Base-by-base conservation (phyloP, 2,888 invertebrate species). In the Cryptus armator region DNA sequence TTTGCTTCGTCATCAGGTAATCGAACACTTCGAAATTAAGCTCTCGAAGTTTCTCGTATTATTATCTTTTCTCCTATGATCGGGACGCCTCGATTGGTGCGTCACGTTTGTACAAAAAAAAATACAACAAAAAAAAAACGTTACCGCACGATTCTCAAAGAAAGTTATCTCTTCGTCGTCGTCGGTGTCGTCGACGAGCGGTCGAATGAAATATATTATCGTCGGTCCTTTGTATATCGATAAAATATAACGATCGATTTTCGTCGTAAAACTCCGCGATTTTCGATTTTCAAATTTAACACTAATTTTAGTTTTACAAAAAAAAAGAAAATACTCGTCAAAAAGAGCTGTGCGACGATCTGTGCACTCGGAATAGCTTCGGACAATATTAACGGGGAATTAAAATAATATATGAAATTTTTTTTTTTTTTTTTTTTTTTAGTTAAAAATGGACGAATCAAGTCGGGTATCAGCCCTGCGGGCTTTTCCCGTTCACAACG, bases 361-460 rank as follows among this genome's bases (percentile, higher is more conserved):
- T 24, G 56, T 16, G 51, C 44, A 48, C 44, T 77, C 37, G 24
- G 44, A 81, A 68, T 44, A 32, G 19, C 46, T 56, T 44, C 2
- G 59, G 43, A 29, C 53, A 62, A 16, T 44, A 16, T 16, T 53
- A 74, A 24, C 24, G 2, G 10, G 66, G 37, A 48, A 29, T 68
- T 59, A 19, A 48, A 76, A 84, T 71, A 19, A 74, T 74, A 77
- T 77, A 16, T 62, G 71, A 81, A 77, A 76, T 66, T 71, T 19
- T 51, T 51, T n/a, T n/a, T n/a, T n/a, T n/a, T 71, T 53, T 37
- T 43, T 64, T 64, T 37, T 64, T 64, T 37, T 37, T 59, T 10
- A 37, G 16, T 53, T 19, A 64, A 64, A 74, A 81, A 84, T 84
- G 77, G 81, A 84, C 84, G 84, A 84, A 84, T 81, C 77, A 72